Conservation (phyloP, 1,140 invertebrate species). For the Trachymyrmex cornetzi region DNA sequence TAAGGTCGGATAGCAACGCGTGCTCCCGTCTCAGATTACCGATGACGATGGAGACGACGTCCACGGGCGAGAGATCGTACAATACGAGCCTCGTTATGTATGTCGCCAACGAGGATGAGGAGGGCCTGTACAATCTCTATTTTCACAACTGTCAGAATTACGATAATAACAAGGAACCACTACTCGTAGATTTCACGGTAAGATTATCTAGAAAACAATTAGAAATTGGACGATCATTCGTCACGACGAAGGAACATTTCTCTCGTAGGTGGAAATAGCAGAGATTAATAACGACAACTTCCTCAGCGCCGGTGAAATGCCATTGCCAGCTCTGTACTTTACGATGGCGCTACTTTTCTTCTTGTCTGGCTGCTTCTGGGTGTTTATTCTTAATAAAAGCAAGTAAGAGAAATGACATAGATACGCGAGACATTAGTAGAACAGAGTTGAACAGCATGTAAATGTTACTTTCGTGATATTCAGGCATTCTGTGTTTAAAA, state of each 20-base stretch:
- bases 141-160: constrained; percentile 98
- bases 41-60: constrained; percentile 75
- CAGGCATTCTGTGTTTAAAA: constrained; percentile 96
- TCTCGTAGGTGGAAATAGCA: constrained; percentile 91
- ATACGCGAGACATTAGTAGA: not conserved
- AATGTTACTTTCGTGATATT: not conserved
- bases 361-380: constrained; percentile 96
- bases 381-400: constrained; percentile 95
- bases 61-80: constrained; percentile 80
- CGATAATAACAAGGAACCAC: constrained; percentile 82
- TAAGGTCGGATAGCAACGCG: constrained; percentile 48
- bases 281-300: constrained; percentile 96
- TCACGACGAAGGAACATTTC: not conserved
- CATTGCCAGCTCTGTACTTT: constrained; percentile 96
- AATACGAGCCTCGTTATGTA: constrained; percentile 91
- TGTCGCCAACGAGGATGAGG: constrained; percentile 92
- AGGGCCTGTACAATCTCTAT: constrained; percentile 98
- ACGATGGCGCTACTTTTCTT: constrained; percentile 97
- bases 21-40: constrained; percentile 81
- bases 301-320: constrained; percentile 99
- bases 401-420: constrained; percentile 87
- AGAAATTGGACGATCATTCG: not conserved
- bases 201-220: constrained; percentile 72
- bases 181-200: constrained; percentile 90
- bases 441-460: not conserved